Evolutionary conservation across 2,797 vertebrate genomes (phyloP).

Genomic region (Gymnocypris eckloni): DNA sequence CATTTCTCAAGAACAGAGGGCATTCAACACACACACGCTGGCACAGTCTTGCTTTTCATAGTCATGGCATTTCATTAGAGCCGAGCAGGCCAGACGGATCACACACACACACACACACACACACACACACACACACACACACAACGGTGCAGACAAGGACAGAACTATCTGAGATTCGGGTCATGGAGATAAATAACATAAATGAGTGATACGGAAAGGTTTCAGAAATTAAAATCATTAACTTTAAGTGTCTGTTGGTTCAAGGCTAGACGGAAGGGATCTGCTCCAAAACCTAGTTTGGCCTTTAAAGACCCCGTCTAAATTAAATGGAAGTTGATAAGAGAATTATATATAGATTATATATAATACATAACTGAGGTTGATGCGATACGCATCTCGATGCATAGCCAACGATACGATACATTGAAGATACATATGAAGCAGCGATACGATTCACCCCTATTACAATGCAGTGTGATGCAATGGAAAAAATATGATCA

Average conservation of each 20-base stretch:
- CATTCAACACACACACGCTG: conserved; percentile 31
- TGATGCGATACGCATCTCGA: too few relatives aligned
- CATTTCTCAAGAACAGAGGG: conserved; percentile 41
- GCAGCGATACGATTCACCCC: too few relatives aligned
- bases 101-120: background rate
- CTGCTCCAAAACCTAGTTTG: background rate
- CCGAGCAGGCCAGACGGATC: conserved; percentile 24
- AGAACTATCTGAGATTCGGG: conserved; percentile 7
- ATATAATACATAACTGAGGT: background rate
- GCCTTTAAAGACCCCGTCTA: background rate
- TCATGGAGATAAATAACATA: background rate
- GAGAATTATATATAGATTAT: background rate
- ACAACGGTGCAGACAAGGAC: conserved; percentile 12
- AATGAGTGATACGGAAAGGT: background rate
- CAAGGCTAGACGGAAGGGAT: background rate
- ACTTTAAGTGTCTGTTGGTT: background rate
- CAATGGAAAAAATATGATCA: too few relatives aligned
- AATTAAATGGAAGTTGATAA: background rate
- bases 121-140: too few relatives aligned
- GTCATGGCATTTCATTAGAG: conserved; percentile 57
- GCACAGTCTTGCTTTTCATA: conserved; percentile 54
- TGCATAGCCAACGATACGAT: too few relatives aligned
- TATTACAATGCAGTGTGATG: too few relatives aligned
- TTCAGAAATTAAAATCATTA: background rate
- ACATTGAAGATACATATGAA: too few relatives aligned